phyloP scores from a whole-genome alignment of 1,140 invertebrate species.

The Brachionus rubens region DNA sequence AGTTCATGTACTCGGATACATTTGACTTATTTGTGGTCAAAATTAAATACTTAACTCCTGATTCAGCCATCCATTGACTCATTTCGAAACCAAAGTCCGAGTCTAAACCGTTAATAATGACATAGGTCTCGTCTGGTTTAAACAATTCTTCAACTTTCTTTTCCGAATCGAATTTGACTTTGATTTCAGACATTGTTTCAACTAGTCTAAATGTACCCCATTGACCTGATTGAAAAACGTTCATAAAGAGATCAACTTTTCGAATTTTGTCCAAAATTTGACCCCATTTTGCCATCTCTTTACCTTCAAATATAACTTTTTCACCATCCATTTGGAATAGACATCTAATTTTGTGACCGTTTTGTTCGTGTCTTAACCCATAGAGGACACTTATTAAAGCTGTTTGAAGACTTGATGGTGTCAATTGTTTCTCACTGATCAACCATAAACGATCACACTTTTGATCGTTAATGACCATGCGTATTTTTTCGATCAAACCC shows the following conservation, averaged over 20 bases:
- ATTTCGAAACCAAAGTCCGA: conserved; percentile 4
- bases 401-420: conserved; percentile 2
- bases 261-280: neutral
- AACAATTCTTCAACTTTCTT: conserved; percentile 1
- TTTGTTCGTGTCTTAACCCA: neutral
- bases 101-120: neutral
- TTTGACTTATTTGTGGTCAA: neutral
- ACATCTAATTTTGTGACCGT: conserved; percentile 14
- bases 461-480: neutral
- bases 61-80: neutral
- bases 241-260: conserved; percentile 10
- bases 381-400: neutral
- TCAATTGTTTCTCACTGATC: neutral
- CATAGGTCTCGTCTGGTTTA: conserved; percentile 17
- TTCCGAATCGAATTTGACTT: neutral
- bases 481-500: conserved; percentile 10
- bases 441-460: neutral
- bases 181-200: neutral
- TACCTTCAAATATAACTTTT: neutral
- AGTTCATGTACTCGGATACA: neutral
- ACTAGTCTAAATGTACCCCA: neutral
- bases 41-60: neutral
- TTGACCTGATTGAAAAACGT: neutral
- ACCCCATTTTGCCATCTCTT: neutral
- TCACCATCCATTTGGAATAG: conserved; percentile 1